Evolutionary conservation across 2,888 invertebrate genomes (phyloP).

Genomic region (Drosophila infuscata): DNA sequence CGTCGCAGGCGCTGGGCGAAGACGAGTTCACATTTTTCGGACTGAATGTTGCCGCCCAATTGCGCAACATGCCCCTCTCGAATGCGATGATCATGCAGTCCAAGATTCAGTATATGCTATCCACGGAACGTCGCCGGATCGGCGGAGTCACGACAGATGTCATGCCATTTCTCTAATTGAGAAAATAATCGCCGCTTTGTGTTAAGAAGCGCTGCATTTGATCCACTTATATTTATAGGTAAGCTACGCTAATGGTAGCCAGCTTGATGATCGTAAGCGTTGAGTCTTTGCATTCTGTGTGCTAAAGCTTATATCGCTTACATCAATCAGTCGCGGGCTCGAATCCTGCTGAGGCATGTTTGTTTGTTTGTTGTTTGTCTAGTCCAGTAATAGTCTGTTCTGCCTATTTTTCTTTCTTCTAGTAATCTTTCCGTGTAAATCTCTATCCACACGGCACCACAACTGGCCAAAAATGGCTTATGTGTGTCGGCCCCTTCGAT

Average conservation of each 20-base stretch:
- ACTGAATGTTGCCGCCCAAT: constrained; percentile 64
- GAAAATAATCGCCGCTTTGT: neutral
- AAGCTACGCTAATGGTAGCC: neutral
- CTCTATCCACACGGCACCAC: no score
- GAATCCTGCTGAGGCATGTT: no score
- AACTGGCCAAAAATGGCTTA: no score
- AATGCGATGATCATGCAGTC: constrained; percentile 70
- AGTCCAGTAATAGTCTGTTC: no score
- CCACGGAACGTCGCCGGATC: constrained; percentile 62
- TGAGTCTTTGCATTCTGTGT: no score
- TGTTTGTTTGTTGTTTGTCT: no score
- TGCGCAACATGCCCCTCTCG: constrained; percentile 63
- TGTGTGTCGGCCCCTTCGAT: no score
- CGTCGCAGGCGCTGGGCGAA: constrained; percentile 34
- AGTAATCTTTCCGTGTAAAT: no score
- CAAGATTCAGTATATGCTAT: constrained; percentile 63
- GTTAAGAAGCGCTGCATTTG: neutral
- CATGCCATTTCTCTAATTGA: constrained; percentile 6
- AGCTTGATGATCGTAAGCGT: no score
- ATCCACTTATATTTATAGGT: neutral
- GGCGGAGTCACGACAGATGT: constrained; percentile 42
- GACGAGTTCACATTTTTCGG: constrained; percentile 72
- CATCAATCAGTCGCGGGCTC: no score
- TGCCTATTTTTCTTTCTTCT: no score
- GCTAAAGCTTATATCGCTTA: no score